Percentiles rank a stretch among this genome's conserved stretches.
Evolutionary conservation across 2,888 invertebrate genomes (phyloP).

Genomic region (Phoenoteleia sp.): DNA sequence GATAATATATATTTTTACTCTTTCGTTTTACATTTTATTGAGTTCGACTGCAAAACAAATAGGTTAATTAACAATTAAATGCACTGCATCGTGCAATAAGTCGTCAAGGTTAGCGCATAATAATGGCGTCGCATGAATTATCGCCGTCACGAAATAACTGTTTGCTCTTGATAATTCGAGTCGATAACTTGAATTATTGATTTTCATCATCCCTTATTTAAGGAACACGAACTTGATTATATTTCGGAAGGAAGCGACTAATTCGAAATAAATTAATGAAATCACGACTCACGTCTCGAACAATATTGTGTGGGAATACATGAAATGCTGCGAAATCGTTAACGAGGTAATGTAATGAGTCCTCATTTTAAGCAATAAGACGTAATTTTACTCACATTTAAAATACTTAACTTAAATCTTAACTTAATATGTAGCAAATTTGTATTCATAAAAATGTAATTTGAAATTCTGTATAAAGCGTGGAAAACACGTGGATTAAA

Average conservation of each 20-base stretch:
- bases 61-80: slow-evolving; percentile 54
- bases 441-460: too few species aligned
- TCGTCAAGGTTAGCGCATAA: slow-evolving; percentile 37
- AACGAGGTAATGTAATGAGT: slow-evolving; percentile 11
- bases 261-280: slow-evolving; percentile 54
- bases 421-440: too few species aligned
- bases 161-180: slow-evolving; percentile 41
- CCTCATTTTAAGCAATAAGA: slow-evolving; percentile 31
- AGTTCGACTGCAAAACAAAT: slow-evolving; percentile 12
- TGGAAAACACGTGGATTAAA: too few species aligned
- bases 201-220: slow-evolving; percentile 25
- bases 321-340: slow-evolving; percentile 1
- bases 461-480: too few species aligned
- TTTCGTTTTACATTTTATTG: neutral
- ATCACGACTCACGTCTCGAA: neutral
- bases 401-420: too few species aligned
- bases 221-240: slow-evolving; percentile 16
- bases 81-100: slow-evolving; percentile 19
- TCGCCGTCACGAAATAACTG: slow-evolving; percentile 23
- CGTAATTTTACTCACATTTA: too few species aligned
- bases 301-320: slow-evolving; percentile 23
- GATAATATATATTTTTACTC: neutral
- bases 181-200: slow-evolving; percentile 45
- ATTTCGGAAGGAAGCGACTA: slow-evolving; percentile 46
- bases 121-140: slow-evolving; percentile 32